Conservation (phyloP, 2,113 vertebrate species). For the Zootoca vivipara region DNA sequence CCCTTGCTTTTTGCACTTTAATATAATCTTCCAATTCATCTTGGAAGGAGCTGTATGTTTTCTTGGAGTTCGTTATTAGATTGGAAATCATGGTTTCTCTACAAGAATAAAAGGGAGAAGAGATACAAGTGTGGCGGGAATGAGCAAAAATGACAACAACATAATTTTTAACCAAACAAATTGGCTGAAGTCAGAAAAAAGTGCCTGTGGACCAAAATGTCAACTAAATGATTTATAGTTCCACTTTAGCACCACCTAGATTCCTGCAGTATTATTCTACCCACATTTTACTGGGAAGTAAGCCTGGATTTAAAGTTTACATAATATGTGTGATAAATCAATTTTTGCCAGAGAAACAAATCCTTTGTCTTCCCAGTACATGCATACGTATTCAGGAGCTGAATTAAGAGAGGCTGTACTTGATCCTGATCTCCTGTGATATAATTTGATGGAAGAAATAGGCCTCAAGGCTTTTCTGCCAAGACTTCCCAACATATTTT, state of each 20-base stretch:
- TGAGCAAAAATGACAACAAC: not conserved
- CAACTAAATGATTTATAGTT: not conserved
- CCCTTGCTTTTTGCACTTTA: slow-evolving; percentile 81
- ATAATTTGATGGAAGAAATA: not conserved
- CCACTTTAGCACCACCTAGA: not conserved
- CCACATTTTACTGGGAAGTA: not conserved
- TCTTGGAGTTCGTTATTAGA: slow-evolving; percentile 77
- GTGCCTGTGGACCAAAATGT: not conserved
- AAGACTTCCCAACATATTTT: not conserved
- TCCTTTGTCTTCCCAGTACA: not conserved
- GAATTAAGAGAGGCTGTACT: not conserved
- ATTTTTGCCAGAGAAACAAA: not conserved
- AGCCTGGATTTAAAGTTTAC: not conserved
- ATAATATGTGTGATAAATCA: not conserved
- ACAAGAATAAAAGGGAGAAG: slow-evolving; percentile 53
- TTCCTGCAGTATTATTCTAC: not conserved
- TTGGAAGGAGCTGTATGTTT: slow-evolving; percentile 80
- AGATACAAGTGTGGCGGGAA: not conserved
- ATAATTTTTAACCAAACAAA: not conserved
- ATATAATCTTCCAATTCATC: slow-evolving; percentile 85
- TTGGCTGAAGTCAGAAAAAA: no score
- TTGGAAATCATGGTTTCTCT: slow-evolving; percentile 79
- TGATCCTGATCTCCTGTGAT: not conserved
- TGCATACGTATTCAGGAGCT: not conserved
- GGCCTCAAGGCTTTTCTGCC: no score